Conservation (phyloP, 2,888 invertebrate genomes). For the Spilosoma lubricipeda region DNA sequence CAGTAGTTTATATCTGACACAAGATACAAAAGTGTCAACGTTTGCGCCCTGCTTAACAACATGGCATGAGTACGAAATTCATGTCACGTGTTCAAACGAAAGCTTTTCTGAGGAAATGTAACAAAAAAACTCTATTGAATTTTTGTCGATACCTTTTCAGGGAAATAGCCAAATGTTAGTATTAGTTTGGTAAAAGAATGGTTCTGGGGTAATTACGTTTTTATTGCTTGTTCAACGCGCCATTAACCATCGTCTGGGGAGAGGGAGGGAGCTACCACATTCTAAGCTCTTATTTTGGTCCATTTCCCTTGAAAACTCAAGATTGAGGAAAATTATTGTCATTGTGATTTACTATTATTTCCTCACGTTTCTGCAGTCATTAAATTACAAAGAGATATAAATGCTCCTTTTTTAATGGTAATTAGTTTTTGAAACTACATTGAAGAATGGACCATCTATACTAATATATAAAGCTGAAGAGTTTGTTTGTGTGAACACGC, state of each 20-base stretch:
- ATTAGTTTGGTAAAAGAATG: background rate
- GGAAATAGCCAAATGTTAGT: background rate
- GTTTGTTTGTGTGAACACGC: too few species aligned
- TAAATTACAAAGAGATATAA: background rate
- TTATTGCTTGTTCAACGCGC: conserved; percentile 19
- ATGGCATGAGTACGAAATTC: background rate
- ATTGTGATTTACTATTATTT: conserved; percentile 9
- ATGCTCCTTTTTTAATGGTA: background rate
- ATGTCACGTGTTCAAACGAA: background rate
- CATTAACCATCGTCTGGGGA: conserved; percentile 6
- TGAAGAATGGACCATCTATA: too few species aligned
- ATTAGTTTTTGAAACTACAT: background rate
- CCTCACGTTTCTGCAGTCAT: background rate
- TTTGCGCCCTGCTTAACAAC: too few species aligned
- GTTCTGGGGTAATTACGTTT: conserved; percentile 16
- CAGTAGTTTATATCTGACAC: too few species aligned
- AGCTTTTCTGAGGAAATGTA: background rate
- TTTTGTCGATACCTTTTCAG: background rate
- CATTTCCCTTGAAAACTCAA: conserved; percentile 13
- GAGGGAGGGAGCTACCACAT: background rate
- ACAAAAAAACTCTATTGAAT: background rate
- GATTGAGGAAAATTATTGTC: background rate
- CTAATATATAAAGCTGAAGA: too few species aligned
- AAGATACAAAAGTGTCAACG: too few species aligned
- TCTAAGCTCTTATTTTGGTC: conserved; percentile 12